Evolutionary conservation across 2,797 vertebrate genomes (phyloP), one percentile per base, ranked within the genome.

Genomic region (Chaunax sp.): DNA sequence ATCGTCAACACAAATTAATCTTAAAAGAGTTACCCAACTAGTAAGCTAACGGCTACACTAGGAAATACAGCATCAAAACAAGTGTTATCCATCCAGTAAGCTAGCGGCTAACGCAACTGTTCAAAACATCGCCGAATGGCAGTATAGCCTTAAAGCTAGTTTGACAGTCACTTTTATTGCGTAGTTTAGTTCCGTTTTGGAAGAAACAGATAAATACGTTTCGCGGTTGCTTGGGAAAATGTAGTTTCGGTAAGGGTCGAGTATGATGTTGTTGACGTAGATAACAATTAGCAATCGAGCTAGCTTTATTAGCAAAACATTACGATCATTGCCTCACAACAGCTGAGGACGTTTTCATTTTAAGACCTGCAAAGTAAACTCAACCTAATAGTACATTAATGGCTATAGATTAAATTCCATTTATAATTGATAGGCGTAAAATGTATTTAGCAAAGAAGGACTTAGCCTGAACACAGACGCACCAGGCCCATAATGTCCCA

Each of bases 241-340:
- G 0, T 6, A 33, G 25, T n/a, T 47, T 49, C 44, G 1, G 13
- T 11, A 33, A 26, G 0, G 60, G 12, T 18, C 18, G 5, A 55
- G 30, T 35, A 18, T 51, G 18, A 35, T 56, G 62, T 50, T 71
- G 70, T 81, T 90, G 87, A 88, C 90, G 90, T 78, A 90, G 78
- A 59, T 72, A 81, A 87, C 75, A 87, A 89, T 85, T 89, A 90
- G 79, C 86, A 28, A 0, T 0, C 0, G 3, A 30, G 77, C 81
- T 77, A 85, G 81, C 77, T 67, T 63, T 26, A 14, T 65, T 68
- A 76, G 82, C 72, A 80, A 51, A 81, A 75, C 77, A 79, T 43
- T 52, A 70, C 51, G 51, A 74, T 52, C 16, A 18, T 3, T 10
- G 14, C 3, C 50, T 12, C 23, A 0, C 3, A 52, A 14, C 22